Evolutionary conservation across 1,140 invertebrate genomes (phyloP).

Genomic region (Trachelipus rathkii): DNA sequence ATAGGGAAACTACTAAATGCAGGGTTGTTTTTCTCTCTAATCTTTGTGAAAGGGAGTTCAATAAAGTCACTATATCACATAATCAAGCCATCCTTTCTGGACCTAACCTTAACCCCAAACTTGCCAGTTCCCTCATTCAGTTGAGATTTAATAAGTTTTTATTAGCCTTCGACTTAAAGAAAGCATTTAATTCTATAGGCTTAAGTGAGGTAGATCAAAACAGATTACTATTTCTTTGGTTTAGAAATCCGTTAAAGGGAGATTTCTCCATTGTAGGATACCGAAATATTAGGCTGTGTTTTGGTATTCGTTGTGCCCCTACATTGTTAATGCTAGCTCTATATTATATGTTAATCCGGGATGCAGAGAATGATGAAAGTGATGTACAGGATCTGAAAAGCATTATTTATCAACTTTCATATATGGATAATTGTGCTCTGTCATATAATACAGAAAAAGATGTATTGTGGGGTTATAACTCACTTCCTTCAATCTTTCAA

Average conservation of each 20-base stretch:
- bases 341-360: neutral
- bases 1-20: constrained; percentile 22
- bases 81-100: neutral
- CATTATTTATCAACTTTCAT: neutral
- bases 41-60: neutral
- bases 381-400: neutral
- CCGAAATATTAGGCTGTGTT: constrained; percentile 7
- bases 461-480: neutral
- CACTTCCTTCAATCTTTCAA: neutral
- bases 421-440: constrained; percentile 8
- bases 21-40: constrained; percentile 19
- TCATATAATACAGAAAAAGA: neutral
- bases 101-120: constrained; percentile 14
- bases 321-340: constrained; percentile 14
- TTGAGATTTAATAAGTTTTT: too few relatives aligned
- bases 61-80: neutral
- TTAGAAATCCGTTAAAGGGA: neutral
- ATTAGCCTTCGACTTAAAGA: neutral
- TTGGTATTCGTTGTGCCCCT: constrained; percentile 17
- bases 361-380: neutral
- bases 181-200: constrained; percentile 7
- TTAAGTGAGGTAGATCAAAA: constrained; percentile 12
- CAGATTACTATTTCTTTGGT: constrained; percentile 21
- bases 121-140: neutral
- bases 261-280: constrained; percentile 19